Percentiles rank a stretch among this genome's conserved stretches.
phyloP scores from a whole-genome alignment of 2,113 vertebrate genomes.

The Falcunculus frontatus region DNA sequence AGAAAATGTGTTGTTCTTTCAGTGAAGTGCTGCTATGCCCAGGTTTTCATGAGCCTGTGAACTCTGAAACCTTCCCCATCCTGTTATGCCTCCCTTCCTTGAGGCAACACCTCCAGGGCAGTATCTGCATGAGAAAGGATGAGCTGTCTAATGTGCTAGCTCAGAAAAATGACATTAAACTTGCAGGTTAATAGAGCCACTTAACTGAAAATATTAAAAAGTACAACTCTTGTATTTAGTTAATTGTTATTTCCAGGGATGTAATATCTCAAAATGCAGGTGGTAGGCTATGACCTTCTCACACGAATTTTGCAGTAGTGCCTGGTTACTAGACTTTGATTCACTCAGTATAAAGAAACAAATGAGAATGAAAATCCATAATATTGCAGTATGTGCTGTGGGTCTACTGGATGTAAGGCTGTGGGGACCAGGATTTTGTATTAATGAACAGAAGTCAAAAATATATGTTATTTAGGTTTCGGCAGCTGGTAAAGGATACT shows the following conservation, averaged over 20 bases:
- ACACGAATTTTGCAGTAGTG: background rate
- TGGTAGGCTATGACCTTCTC: background rate
- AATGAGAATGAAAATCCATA: background rate
- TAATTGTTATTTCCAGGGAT: background rate
- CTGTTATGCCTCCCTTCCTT: background rate
- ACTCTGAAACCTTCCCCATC: background rate
- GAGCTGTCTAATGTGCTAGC: background rate
- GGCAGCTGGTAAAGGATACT: background rate
- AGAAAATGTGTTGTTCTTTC: background rate
- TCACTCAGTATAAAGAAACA: background rate
- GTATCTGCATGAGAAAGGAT: background rate
- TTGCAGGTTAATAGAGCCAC: background rate
- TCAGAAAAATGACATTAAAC: background rate
- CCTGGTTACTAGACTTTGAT: background rate
- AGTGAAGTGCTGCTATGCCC: background rate
- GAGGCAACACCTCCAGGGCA: background rate
- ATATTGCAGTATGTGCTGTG: background rate
- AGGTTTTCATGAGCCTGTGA: background rate
- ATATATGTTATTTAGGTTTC: background rate
- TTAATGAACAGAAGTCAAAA: background rate
- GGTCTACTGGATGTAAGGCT: background rate
- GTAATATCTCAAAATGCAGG: background rate
- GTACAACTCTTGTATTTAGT: background rate
- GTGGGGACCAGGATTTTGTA: background rate
- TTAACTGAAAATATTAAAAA: background rate